Evolutionary conservation across 2,888 invertebrate genomes (phyloP).

Genomic region (Xylota segnis): DNA sequence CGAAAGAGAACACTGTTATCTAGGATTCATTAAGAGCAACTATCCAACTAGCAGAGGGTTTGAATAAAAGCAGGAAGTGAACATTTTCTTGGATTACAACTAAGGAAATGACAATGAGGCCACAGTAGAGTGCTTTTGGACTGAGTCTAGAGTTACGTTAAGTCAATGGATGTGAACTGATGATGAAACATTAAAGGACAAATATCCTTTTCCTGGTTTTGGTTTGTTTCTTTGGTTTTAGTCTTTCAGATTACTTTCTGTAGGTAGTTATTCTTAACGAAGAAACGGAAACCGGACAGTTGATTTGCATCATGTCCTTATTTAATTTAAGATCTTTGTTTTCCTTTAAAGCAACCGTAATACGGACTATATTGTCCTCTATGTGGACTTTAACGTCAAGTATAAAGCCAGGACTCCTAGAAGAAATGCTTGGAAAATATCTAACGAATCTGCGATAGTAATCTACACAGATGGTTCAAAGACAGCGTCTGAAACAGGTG

Average conservation of each 20-base stretch:
- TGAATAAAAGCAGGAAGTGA: constrained; percentile 64
- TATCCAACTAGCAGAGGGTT: constrained; percentile 19
- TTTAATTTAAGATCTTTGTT: neutral
- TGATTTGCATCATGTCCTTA: neutral
- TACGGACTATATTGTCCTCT: too few relatives aligned
- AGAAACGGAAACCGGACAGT: neutral
- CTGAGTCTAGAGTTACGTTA: constrained; percentile 13
- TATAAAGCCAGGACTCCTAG: too few relatives aligned
- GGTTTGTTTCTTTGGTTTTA: neutral
- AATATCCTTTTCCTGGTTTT: neutral
- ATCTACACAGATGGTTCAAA: too few relatives aligned
- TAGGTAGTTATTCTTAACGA: neutral
- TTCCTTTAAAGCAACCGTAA: too few relatives aligned
- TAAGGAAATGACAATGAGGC: constrained; percentile 42
- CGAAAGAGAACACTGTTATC: constrained; percentile 32
- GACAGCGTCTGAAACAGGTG: too few relatives aligned
- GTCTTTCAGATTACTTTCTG: neutral
- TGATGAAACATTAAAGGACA: constrained; percentile 2
- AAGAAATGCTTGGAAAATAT: too few relatives aligned
- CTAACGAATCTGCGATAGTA: too few relatives aligned
- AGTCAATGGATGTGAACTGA: constrained; percentile 16
- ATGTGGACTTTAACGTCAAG: too few relatives aligned
- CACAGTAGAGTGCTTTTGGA: constrained; percentile 15
- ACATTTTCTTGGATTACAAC: constrained; percentile 50
- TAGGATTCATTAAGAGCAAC: constrained; percentile 54